phyloP scores from a whole-genome alignment of 2,113 vertebrate species.

The Nibea coibor region DNA sequence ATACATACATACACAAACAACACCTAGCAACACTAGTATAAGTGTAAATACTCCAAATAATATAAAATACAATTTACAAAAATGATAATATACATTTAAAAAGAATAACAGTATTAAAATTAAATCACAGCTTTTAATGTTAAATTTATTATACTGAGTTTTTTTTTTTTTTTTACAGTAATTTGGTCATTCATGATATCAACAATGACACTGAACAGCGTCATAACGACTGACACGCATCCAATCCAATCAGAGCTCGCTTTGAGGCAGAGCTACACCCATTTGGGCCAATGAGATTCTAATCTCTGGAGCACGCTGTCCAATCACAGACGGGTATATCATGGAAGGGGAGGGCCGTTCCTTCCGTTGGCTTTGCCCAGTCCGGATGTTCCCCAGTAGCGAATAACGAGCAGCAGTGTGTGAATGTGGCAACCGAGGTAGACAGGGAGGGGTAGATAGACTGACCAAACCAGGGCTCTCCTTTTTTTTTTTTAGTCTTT shows the following conservation, averaged over 20 bases:
- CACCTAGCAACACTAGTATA: not conserved
- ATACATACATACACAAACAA: not conserved
- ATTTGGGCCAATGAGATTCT: slow-evolving; percentile 47
- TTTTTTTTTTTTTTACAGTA: not conserved
- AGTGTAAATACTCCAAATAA: too few relatives aligned
- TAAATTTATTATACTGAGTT: not conserved
- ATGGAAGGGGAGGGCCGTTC: slow-evolving; percentile 57
- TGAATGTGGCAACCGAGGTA: slow-evolving; percentile 82
- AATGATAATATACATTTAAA: not conserved
- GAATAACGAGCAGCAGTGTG: slow-evolving; percentile 73
- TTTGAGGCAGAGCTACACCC: slow-evolving; percentile 28
- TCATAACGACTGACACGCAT: slow-evolving; percentile 52
- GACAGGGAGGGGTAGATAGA: slow-evolving; percentile 79
- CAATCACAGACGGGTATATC: slow-evolving; percentile 56
- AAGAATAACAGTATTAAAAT: not conserved
- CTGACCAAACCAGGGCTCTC: slow-evolving; percentile 40
- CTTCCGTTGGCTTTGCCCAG: slow-evolving; percentile 71
- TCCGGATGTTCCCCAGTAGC: slow-evolving; percentile 82
- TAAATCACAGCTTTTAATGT: not conserved
- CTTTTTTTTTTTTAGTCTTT: slow-evolving; percentile 34
- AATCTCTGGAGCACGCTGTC: not conserved
- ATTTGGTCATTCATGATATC: slow-evolving; percentile 1
- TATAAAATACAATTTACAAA: not conserved
- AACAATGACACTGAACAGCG: not conserved
- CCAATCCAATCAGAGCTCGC: slow-evolving; percentile 29